Conservation (phyloP, 2,888 invertebrate genomes). For the Carabus problematicus region DNA sequence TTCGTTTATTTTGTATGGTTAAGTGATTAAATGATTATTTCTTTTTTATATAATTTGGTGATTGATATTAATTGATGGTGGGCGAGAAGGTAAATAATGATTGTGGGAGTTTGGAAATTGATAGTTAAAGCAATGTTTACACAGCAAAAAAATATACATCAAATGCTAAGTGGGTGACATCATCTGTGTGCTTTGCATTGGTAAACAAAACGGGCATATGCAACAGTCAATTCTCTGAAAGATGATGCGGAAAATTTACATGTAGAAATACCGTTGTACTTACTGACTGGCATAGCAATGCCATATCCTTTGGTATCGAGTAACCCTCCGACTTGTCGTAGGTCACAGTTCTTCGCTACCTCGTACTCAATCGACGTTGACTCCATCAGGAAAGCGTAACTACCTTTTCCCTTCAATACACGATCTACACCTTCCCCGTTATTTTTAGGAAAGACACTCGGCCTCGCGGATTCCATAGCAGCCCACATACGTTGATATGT, state of each 20-base stretch:
- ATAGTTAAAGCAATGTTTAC: not conserved
- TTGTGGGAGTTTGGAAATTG: too few species aligned
- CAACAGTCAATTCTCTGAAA: not conserved
- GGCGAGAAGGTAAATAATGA: not conserved
- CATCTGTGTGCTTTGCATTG: too few species aligned
- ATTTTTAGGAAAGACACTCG: slow-evolving; percentile 80
- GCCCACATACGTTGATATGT: slow-evolving; percentile 93
- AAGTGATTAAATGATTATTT: slow-evolving; percentile 13
- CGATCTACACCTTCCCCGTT: slow-evolving; percentile 89
- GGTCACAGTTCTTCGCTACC: slow-evolving; percentile 82
- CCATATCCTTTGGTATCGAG: slow-evolving; percentile 94
- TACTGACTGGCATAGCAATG: slow-evolving; percentile 89
- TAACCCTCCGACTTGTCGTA: slow-evolving; percentile 81
- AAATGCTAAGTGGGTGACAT: not conserved
- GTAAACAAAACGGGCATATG: too few species aligned
- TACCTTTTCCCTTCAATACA: slow-evolving; percentile 77
- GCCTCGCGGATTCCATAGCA: slow-evolving; percentile 83
- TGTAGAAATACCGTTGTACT: slow-evolving; percentile 55
- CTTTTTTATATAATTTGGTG: slow-evolving; percentile 19
- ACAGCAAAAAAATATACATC: not conserved
- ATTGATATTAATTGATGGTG: slow-evolving; percentile 19
- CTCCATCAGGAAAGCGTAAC: slow-evolving; percentile 96
- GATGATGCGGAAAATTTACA: slow-evolving; percentile 7
- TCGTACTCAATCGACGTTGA: slow-evolving; percentile 94
- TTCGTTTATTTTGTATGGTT: slow-evolving; percentile 14